Evolutionary conservation across 2,113 vertebrate genomes (phyloP).

Genomic region (Ciconia boyciana): DNA sequence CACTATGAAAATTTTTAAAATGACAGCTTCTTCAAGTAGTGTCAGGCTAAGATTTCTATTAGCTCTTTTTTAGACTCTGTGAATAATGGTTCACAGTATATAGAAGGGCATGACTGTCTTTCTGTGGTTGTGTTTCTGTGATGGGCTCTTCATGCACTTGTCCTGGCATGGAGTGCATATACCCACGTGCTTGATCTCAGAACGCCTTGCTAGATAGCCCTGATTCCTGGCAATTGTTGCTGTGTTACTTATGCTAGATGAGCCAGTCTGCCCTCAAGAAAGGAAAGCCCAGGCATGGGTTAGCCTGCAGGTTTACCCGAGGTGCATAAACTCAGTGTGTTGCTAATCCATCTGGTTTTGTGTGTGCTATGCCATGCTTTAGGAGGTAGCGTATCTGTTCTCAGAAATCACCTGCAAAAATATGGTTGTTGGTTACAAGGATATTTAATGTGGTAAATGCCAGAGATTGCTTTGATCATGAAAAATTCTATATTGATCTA

Average conservation of each 20-base stretch:
- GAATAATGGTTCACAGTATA: background rate
- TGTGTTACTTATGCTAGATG: background rate
- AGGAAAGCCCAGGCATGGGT: background rate
- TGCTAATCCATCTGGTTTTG: background rate
- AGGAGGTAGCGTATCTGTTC: background rate
- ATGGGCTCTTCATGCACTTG: background rate
- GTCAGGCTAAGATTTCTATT: background rate
- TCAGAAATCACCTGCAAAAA: background rate
- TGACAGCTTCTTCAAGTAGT: background rate
- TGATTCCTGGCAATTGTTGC: background rate
- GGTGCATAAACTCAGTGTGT: background rate
- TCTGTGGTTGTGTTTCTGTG: background rate
- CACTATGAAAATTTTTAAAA: background rate
- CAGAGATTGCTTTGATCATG: background rate
- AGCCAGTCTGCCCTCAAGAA: background rate
- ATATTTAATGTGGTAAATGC: background rate
- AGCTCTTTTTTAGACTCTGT: background rate
- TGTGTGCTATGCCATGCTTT: background rate
- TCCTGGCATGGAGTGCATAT: background rate
- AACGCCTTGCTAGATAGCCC: accelerated
- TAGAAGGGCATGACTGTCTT: background rate
- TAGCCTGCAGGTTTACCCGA: background rate
- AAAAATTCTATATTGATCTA: background rate
- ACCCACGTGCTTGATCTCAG: background rate
- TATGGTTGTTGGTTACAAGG: background rate